Conservation (phyloP, 2,797 vertebrate species). For the Dromococcyx pavoninus region DNA sequence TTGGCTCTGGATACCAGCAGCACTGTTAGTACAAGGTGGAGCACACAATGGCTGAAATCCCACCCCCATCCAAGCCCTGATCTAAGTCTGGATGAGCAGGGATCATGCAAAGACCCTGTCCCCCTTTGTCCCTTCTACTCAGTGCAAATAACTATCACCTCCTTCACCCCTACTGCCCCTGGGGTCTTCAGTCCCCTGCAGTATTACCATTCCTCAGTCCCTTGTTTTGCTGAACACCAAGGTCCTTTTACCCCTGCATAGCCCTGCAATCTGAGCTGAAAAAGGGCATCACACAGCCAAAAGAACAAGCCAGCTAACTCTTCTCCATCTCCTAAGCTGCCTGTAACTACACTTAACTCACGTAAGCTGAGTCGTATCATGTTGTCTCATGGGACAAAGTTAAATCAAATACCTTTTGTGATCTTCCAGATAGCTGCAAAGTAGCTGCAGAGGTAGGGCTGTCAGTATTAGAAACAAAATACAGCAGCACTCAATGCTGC, state of each 20-base stretch:
- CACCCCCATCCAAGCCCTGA: background rate
- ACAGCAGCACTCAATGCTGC: background rate
- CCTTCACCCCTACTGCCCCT: background rate
- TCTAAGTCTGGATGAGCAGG: background rate
- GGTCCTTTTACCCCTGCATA: background rate
- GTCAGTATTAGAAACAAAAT: background rate
- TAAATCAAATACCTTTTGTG: background rate
- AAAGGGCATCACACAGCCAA: background rate
- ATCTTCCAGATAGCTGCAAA: background rate
- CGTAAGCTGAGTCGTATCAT: background rate
- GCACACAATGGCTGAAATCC: background rate
- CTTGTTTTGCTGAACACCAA: background rate
- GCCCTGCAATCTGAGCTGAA: background rate
- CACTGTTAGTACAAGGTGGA: background rate
- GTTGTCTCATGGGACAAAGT: background rate
- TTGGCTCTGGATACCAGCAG: background rate
- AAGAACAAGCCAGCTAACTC: background rate
- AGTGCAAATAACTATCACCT: background rate
- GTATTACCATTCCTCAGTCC: background rate
- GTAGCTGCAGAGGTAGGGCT: background rate
- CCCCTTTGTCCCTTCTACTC: fast-evolving
- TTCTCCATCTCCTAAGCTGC: background rate
- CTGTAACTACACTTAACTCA: background rate
- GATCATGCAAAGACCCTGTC: background rate
- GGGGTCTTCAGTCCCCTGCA: background rate